Evolutionary conservation across 2,113 vertebrate genomes (phyloP).

Genomic region (Mellivora capensis): DNA sequence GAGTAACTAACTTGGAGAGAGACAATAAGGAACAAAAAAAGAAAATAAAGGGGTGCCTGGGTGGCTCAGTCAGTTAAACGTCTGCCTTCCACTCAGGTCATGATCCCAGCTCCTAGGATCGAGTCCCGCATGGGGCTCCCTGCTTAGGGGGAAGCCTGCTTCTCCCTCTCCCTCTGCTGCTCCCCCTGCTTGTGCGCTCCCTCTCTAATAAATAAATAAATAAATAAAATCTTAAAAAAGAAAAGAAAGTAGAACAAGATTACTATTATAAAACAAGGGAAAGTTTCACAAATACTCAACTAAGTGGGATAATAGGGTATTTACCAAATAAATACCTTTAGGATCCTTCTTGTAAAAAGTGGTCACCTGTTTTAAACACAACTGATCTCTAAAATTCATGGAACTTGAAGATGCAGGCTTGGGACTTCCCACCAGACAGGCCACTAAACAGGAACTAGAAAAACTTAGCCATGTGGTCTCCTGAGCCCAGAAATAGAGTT

Average conservation of each 20-base stretch:
- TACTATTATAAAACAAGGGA: conserved; percentile 32
- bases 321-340: background rate
- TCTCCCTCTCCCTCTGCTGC: too few relatives aligned
- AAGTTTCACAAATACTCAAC: background rate
- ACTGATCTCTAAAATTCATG: background rate
- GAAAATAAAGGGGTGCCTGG: too few relatives aligned
- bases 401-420: background rate
- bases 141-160: too few relatives aligned
- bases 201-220: too few relatives aligned
- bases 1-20: background rate
- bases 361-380: background rate
- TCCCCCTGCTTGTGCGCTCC: too few relatives aligned
- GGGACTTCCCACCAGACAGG: background rate
- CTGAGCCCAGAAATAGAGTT: background rate
- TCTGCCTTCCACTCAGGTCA: too few relatives aligned
- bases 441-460: background rate
- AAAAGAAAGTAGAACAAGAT: conserved; percentile 32
- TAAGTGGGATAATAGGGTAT: background rate
- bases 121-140: too few relatives aligned
- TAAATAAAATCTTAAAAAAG: background rate
- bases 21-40: background rate
- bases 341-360: background rate
- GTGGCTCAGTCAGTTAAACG: too few relatives aligned
- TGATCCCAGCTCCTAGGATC: too few relatives aligned
- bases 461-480: background rate